Conservation (phyloP, 2,113 vertebrate genomes). For the Labeo rohita region DNA sequence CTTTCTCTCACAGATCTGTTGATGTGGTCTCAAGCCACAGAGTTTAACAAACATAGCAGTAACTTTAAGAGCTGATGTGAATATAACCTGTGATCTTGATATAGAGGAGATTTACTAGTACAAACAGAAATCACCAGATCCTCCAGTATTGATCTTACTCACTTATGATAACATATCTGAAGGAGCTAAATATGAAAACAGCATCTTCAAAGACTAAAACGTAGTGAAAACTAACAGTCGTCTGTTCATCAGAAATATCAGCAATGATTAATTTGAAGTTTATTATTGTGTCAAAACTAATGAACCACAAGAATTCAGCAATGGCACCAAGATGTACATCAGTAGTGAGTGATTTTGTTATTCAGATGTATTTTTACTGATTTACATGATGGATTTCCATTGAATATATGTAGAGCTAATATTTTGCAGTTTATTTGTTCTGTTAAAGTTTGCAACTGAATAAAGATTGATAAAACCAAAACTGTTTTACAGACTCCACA, state of each 20-base stretch:
- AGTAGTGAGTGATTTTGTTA: background rate
- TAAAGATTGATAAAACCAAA: too few species aligned
- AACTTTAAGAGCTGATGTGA: background rate
- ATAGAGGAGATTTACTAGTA: background rate
- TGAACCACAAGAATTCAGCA: background rate
- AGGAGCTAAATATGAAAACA: background rate
- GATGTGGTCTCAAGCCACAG: background rate
- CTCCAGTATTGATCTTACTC: background rate
- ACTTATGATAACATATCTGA: rapidly evolving
- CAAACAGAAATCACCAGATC: background rate
- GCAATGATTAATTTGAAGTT: slow-evolving; percentile 5
- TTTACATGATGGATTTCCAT: too few species aligned
- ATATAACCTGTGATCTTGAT: background rate
- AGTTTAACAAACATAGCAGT: background rate
- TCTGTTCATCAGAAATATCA: slow-evolving; percentile 22
- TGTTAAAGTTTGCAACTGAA: too few species aligned
- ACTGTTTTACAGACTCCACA: too few species aligned
- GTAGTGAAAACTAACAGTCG: background rate
- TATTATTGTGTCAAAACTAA: slow-evolving; percentile 25
- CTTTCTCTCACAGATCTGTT: background rate
- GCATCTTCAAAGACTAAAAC: rapidly evolving
- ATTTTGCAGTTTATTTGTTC: too few species aligned
- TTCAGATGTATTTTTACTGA: background rate
- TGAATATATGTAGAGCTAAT: too few species aligned
- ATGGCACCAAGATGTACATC: background rate